Conservation (phyloP, 1,140 invertebrate species). For the Sipha flava region DNA sequence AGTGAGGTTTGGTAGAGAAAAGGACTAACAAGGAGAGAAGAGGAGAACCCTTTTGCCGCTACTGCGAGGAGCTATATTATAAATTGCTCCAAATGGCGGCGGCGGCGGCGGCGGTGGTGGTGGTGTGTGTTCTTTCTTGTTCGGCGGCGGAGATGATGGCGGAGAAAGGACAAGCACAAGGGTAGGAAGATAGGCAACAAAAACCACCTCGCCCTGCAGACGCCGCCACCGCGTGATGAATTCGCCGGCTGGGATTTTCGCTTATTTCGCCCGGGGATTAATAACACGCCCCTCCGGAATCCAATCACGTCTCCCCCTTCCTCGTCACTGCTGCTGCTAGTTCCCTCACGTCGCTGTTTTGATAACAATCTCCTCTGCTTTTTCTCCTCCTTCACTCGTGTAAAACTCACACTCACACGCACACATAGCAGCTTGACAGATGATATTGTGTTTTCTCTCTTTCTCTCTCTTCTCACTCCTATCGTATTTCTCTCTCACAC, state of each 20-base stretch:
- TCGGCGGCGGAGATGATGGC: not conserved
- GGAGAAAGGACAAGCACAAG: not conserved
- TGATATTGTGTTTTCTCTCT: not conserved
- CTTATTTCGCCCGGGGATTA: conserved; percentile 23
- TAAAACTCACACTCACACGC: not conserved
- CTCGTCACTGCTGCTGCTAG: not conserved
- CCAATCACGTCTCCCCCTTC: conserved; percentile 20
- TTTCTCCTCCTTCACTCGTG: not conserved
- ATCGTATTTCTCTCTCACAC: too few species aligned
- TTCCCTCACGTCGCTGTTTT: not conserved
- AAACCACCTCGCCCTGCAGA: not conserved
- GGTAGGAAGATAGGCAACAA: not conserved
- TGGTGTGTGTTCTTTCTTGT: not conserved
- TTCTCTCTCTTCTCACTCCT: not conserved
- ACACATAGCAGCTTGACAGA: not conserved
- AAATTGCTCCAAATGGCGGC: not conserved
- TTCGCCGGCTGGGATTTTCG: conserved; percentile 22
- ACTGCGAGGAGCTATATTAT: not conserved
- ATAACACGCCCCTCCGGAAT: conserved; percentile 25
- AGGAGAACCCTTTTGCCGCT: not conserved
- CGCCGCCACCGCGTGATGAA: not conserved
- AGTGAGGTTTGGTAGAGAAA: too few species aligned
- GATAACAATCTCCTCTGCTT: conserved; percentile 18
- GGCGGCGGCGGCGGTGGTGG: not conserved
- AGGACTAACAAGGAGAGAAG: not conserved